A percentile compares a stretch with the other conserved stretches of the same genome.
Evolutionary conservation across 2,113 vertebrate species (phyloP).

Genomic region (Melanerpes aurifrons): DNA sequence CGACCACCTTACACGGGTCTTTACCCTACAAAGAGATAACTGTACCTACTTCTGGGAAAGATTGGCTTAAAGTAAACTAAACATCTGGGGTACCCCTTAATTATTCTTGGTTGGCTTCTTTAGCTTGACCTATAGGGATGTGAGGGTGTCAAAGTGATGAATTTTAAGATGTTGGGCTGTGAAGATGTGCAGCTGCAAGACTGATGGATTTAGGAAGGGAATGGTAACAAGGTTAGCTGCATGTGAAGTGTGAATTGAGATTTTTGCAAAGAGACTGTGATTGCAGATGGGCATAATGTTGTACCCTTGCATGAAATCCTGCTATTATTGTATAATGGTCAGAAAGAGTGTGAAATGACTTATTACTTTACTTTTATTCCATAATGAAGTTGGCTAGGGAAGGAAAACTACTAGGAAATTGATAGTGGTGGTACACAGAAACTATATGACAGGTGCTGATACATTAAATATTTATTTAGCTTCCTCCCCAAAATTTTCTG

Average conservation of each 20-base stretch:
- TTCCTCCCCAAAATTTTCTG: conserved; percentile 68
- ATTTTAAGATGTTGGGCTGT: conserved; percentile 90
- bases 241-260: conserved; percentile 93
- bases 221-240: conserved; percentile 91
- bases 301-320: conserved; percentile 86
- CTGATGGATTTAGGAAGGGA: conserved; percentile 84
- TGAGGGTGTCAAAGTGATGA: conserved; percentile 89
- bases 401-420: conserved; percentile 73
- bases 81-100: conserved; percentile 87
- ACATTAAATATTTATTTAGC: conserved; percentile 80
- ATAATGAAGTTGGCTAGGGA: conserved; percentile 85
- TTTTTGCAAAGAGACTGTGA: conserved; percentile 90
- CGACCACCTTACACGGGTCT: conserved; percentile 60
- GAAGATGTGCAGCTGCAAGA: conserved; percentile 87
- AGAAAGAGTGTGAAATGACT: conserved; percentile 87
- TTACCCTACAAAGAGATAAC: conserved; percentile 49
- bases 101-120: conserved; percentile 85
- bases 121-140: conserved; percentile 87
- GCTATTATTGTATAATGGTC: conserved; percentile 85
- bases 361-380: conserved; percentile 88
- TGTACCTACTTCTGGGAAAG: conserved; percentile 60
- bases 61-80: conserved; percentile 76
- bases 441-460: conserved; percentile 73
- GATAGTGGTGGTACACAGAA: conserved; percentile 69
- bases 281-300: conserved; percentile 87